These are phyloP conservation scores for Siphonodentalium dalli DNA, from an alignment of 2,888 invertebrate genomes.

Conservation along the genomic window DNA sequence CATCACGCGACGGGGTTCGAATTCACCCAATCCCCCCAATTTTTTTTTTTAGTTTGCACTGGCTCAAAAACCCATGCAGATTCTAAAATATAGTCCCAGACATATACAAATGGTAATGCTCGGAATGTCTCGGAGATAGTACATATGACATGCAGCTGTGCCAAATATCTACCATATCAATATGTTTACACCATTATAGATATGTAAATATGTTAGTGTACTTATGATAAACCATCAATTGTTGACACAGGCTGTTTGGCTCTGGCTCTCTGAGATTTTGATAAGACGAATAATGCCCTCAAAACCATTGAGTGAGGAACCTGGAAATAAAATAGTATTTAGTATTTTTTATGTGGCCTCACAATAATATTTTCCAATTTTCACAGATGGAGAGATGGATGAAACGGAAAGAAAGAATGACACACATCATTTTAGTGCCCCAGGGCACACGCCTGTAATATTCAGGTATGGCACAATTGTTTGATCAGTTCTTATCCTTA, in stretches of 20 bases:
- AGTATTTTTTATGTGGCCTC: not conserved
- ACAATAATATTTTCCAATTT: not conserved
- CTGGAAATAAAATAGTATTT: not conserved
- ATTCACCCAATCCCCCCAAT: no score
- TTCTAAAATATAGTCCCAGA: no score
- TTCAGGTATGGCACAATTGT: slow-evolving; percentile 73
- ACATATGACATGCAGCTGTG: no score
- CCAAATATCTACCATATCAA: no score
- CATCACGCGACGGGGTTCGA: no score
- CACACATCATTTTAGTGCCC: slow-evolving; percentile 82
- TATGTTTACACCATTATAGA: no score
- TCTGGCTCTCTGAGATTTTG: not conserved
- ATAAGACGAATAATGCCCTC: not conserved
- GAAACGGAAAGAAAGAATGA: slow-evolving; percentile 30
- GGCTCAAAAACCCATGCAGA: no score
- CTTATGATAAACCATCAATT: not conserved
- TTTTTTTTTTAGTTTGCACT: no score
- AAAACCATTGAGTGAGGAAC: not conserved
- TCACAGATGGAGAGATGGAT: slow-evolving; percentile 36
- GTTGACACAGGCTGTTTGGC: not conserved
- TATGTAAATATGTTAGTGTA: no score
- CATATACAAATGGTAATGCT: no score
- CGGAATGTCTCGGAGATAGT: no score
- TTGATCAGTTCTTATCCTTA: not conserved
- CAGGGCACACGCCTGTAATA: slow-evolving; percentile 94